phyloP scores from a whole-genome alignment of 1,140 invertebrate genomes.

The Macrotrachela quadricornifera region DNA sequence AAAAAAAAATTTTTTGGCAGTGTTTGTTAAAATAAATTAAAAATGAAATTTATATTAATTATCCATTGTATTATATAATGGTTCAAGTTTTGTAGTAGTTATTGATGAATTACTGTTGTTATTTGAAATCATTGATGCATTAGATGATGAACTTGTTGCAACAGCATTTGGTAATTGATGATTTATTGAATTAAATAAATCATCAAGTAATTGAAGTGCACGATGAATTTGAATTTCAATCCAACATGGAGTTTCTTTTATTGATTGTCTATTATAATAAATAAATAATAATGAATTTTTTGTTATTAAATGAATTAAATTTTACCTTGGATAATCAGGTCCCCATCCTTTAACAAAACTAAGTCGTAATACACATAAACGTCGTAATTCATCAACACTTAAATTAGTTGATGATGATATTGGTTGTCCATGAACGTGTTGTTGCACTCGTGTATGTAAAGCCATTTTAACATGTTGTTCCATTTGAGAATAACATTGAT shows the following conservation, averaged over 20 bases:
- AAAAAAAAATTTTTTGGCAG: no score
- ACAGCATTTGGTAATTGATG: no score
- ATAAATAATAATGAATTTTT: no score
- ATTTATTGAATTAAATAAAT: constrained; percentile 39
- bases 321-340: constrained; percentile 83
- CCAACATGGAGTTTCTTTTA: constrained; percentile 84
- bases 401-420: constrained; percentile 81
- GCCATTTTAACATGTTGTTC: not conserved
- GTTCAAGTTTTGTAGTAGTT: no score
- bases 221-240: constrained; percentile 77
- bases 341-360: constrained; percentile 99
- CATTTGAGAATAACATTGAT: not conserved
- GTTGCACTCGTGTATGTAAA: constrained; percentile 35
- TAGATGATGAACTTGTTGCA: no score
- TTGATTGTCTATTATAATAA: constrained; percentile 59
- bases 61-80: no score
- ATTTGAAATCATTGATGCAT: no score
- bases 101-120: no score
- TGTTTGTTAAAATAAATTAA: no score
- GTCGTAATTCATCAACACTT: constrained; percentile 82
- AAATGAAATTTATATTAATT: no score
- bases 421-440: constrained; percentile 94
- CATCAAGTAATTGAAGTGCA: constrained; percentile 71
- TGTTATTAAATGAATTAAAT: constrained; percentile 17
- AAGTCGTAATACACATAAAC: constrained; percentile 53